These are phyloP conservation scores for Olivierus martensii DNA, from an alignment of 1,140 invertebrate genomes.

Conservation along the genomic window DNA sequence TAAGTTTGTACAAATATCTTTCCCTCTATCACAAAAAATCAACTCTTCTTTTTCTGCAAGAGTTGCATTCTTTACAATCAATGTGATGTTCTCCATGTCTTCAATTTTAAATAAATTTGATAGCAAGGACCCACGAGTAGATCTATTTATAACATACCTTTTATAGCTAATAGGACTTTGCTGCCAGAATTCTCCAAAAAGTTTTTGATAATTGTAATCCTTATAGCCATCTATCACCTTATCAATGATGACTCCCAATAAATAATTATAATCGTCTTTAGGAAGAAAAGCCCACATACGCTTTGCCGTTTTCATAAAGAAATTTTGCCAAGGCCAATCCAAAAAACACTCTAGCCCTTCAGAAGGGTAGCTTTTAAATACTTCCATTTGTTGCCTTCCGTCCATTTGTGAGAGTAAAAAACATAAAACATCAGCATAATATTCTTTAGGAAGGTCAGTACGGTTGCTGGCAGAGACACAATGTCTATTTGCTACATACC, in stretches of 20 bases:
- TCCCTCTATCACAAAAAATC: too few species aligned
- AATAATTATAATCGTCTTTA: not conserved
- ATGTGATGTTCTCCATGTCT: not conserved
- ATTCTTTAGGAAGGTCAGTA: constrained; percentile 8
- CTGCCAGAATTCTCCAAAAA: constrained; percentile 11
- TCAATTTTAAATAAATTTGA: not conserved
- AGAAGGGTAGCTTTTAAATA: constrained; percentile 7
- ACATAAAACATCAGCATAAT: constrained; percentile 12
- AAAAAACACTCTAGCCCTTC: constrained; percentile 6
- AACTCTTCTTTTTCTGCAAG: too few species aligned
- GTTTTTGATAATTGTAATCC: constrained; percentile 11
- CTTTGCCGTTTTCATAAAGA: constrained; percentile 13
- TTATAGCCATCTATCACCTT: constrained; percentile 2
- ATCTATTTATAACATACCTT: constrained; percentile 4
- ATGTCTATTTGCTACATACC: constrained; percentile 6
- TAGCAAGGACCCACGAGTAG: not conserved
- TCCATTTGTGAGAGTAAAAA: constrained; percentile 7
- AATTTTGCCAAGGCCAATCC: constrained; percentile 7
- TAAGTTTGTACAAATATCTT: too few species aligned
- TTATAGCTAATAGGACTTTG: constrained; percentile 4
- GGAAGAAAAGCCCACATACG: constrained; percentile 9
- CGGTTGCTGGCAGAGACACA: not conserved
- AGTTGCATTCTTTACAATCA: not conserved
- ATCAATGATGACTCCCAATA: not conserved
- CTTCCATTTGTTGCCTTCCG: constrained; percentile 6